Evolutionary conservation across 2,888 invertebrate genomes (phyloP).

Genomic region (Augochlorella aurata): DNA sequence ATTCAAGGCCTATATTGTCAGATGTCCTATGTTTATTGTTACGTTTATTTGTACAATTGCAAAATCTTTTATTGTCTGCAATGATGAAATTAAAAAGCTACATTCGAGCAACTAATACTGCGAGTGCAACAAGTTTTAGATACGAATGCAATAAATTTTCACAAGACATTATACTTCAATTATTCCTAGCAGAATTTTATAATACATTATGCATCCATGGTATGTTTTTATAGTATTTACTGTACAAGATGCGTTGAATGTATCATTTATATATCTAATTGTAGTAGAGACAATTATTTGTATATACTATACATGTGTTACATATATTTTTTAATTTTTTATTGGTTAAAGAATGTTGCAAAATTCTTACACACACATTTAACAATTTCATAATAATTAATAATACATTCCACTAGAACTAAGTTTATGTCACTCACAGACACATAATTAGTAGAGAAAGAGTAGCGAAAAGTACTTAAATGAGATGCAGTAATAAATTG

Average conservation of each 20-base stretch:
- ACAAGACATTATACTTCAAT: slow-evolving; percentile 24
- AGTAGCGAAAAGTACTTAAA: slow-evolving; percentile 43
- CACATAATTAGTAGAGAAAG: slow-evolving; percentile 19
- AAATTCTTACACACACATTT: slow-evolving; percentile 9
- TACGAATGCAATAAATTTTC: slow-evolving; percentile 30
- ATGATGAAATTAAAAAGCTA: slow-evolving; percentile 16
- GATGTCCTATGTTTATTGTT: slow-evolving; percentile 12
- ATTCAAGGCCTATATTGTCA: slow-evolving; percentile 42
- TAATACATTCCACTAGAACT: slow-evolving; percentile 19
- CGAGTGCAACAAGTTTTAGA: slow-evolving; percentile 16
- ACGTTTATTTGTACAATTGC: slow-evolving; percentile 1
- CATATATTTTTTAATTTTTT: slow-evolving; percentile 18
- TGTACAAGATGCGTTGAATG: slow-evolving; percentile 4
- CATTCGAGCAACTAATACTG: slow-evolving; percentile 32
- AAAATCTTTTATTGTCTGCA: slow-evolving; percentile 16
- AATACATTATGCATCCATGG: slow-evolving; percentile 12
- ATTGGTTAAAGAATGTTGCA: background rate
- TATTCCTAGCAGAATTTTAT: slow-evolving; percentile 17
- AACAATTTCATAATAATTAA: slow-evolving; percentile 26
- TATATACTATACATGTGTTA: slow-evolving; percentile 21
- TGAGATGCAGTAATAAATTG: slow-evolving; percentile 34
- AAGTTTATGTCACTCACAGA: slow-evolving; percentile 7
- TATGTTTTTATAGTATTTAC: slow-evolving; percentile 27
- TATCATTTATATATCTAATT: slow-evolving; percentile 21
- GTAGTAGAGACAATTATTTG: slow-evolving; percentile 13